phyloP scores from a whole-genome alignment of 2,797 vertebrate species.

The Alectoris magna region DNA sequence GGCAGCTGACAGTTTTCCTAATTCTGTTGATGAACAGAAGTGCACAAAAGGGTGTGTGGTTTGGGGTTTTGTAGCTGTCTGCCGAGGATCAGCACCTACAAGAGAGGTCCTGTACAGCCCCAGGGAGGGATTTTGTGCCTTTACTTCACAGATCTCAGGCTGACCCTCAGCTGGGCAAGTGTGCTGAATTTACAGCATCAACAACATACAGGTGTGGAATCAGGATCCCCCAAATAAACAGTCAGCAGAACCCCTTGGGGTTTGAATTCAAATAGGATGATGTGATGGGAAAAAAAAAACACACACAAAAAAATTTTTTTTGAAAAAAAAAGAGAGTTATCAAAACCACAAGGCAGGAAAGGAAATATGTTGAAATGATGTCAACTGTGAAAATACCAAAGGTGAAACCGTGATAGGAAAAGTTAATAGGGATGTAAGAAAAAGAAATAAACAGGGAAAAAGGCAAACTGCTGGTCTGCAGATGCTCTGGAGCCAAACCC shows the following conservation, averaged over 20 bases:
- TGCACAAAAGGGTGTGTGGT: not conserved
- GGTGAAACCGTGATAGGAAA: not conserved
- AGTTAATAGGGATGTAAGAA: not conserved
- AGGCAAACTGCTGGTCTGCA: not conserved
- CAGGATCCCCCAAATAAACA: not conserved
- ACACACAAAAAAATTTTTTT: too few species aligned
- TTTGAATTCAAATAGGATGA: not conserved
- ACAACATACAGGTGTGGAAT: not conserved
- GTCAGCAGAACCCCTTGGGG: not conserved
- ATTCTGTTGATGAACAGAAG: not conserved
- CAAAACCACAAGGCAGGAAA: not conserved
- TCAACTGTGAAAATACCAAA: not conserved
- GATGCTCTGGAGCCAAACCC: not conserved
- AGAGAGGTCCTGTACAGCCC: not conserved
- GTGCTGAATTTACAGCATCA: not conserved
- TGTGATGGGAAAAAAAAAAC: not conserved
- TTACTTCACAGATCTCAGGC: not conserved
- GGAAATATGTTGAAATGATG: fast-evolving
- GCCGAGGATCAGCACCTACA: not conserved
- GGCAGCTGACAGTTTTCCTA: not conserved
- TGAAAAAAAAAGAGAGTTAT: not conserved
- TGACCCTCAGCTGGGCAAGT: not conserved
- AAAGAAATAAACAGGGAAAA: not conserved
- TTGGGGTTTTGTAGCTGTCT: not conserved
- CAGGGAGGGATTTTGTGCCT: not conserved